phyloP scores from a whole-genome alignment of 2,113 vertebrate genomes.

The Forbesichthys papilliferus region DNA sequence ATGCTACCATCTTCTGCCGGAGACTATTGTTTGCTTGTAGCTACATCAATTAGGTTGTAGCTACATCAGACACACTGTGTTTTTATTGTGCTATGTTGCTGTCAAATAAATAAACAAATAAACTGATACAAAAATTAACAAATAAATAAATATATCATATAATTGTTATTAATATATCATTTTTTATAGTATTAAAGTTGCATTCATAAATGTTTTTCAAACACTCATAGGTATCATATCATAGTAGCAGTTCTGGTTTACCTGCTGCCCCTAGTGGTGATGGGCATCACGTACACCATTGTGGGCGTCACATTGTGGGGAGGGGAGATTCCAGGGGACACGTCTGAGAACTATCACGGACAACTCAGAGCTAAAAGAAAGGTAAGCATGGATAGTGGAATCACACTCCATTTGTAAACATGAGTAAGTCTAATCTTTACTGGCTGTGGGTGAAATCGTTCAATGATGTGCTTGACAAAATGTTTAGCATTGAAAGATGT shows the following conservation, averaged over 20 bases:
- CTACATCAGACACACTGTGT: too few relatives aligned
- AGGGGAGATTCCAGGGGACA: constrained; percentile 93
- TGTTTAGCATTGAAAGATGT: too few relatives aligned
- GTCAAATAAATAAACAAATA: too few relatives aligned
- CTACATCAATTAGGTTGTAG: too few relatives aligned
- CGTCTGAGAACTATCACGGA: constrained; percentile 92
- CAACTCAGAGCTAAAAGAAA: constrained; percentile 96
- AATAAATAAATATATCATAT: too few relatives aligned
- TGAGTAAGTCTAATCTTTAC: too few relatives aligned
- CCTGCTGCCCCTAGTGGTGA: constrained; percentile 89
- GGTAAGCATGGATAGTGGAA: constrained; percentile 71
- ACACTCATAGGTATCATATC: constrained; percentile 85
- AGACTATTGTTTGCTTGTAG: too few relatives aligned
- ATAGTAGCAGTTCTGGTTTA: constrained; percentile 90
- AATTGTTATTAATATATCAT: too few relatives aligned
- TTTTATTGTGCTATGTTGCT: too few relatives aligned
- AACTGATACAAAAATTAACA: too few relatives aligned
- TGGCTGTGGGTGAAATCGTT: constrained; percentile 1
- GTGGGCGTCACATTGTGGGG: constrained; percentile 95
- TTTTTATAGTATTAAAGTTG: background rate
- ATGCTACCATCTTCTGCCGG: too few relatives aligned
- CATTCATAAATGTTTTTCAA: background rate
- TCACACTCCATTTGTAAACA: background rate
- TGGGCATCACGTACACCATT: constrained; percentile 96
- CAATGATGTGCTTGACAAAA: background rate